phyloP scores from a whole-genome alignment of 2,797 vertebrate genomes.

The Kryptopterus vitreolus region DNA sequence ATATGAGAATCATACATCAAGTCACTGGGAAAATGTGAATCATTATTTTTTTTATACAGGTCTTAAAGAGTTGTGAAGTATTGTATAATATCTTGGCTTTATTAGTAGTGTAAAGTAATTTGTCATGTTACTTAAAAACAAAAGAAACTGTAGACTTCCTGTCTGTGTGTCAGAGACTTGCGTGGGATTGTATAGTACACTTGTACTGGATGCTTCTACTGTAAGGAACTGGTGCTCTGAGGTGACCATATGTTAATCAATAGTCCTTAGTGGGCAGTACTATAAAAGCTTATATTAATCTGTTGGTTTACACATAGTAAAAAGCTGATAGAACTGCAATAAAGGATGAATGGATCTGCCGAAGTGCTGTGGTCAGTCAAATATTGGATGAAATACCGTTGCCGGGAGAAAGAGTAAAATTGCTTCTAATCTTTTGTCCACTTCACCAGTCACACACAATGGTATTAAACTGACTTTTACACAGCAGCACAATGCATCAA shows the following conservation, averaged over 20 bases:
- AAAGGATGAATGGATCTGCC: conserved; percentile 13
- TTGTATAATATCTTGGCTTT: not conserved
- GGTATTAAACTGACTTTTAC: not conserved
- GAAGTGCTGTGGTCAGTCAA: conserved; percentile 15
- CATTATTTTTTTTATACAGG: not conserved
- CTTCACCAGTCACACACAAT: conserved; percentile 4
- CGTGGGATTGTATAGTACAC: not conserved
- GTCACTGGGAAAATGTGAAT: not conserved
- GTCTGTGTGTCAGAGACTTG: not conserved
- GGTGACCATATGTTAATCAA: not conserved
- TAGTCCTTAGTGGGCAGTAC: not conserved
- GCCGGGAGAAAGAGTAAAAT: conserved; percentile 8
- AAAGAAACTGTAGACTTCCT: not conserved
- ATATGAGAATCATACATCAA: not conserved
- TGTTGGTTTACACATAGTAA: conserved; percentile 3
- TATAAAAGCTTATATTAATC: not conserved
- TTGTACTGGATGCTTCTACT: not conserved
- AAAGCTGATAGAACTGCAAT: conserved; percentile 1
- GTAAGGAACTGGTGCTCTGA: not conserved
- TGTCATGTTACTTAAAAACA: not conserved
- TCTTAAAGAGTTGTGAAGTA: not conserved
- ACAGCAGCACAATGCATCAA: conserved; percentile 19
- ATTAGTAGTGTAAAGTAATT: not conserved
- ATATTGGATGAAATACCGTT: conserved; percentile 7
- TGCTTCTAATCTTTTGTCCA: not conserved